Base-by-base conservation (phyloP, 2,113 vertebrate species). In the Dascyllus trimaculatus region DNA sequence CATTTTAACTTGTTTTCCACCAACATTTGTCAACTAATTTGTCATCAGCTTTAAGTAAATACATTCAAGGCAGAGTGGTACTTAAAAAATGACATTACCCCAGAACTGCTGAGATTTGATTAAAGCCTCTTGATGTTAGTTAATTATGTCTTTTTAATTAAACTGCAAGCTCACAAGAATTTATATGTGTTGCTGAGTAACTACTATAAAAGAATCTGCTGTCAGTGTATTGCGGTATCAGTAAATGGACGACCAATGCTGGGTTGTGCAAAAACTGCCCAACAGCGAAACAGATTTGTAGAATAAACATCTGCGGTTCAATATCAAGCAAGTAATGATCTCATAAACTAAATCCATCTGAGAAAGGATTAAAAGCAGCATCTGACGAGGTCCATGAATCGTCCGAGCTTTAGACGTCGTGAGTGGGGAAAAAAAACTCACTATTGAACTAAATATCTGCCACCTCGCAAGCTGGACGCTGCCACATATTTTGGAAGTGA, bases 401-500 rank as follows among this genome's bases (percentile, higher is more conserved):
- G 40, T 4, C 11, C 26, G 21, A 10, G 6, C 25, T 35, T 21
- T 19, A 7, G 9, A 49, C 4, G 48, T 49, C 19, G 13, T 43
- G 40, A 13, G 40, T 15, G n/a, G n/a, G n/a, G n/a, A n/a, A n/a
- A n/a, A 43, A 43, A 43, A 43, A 15, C 13, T 19, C 17, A 21
- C n/a, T 51, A 49, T n/a, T 51, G 7, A 51, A 38, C 43, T 21
- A 40, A 67, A 60, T 19, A 43, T 60, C n/a, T 17, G 3, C 19
- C 19, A 43, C 25, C 45, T 54, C 45, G 52, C 9, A 11, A 62
- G 9, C n/a, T 24, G 26, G 35, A 60, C 60, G 48, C 64, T 61
- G 56, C 22, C 45, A 56, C 40, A 22, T 40, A 63, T 18, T 58
- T 35, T 58, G 43, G 13, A 58, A 69, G 38, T 73, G 81, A 79